Evolutionary conservation across 1,140 invertebrate species (phyloP), one percentile per base, ranked within the genome.

Genomic region (Leptinotarsa texana): DNA sequence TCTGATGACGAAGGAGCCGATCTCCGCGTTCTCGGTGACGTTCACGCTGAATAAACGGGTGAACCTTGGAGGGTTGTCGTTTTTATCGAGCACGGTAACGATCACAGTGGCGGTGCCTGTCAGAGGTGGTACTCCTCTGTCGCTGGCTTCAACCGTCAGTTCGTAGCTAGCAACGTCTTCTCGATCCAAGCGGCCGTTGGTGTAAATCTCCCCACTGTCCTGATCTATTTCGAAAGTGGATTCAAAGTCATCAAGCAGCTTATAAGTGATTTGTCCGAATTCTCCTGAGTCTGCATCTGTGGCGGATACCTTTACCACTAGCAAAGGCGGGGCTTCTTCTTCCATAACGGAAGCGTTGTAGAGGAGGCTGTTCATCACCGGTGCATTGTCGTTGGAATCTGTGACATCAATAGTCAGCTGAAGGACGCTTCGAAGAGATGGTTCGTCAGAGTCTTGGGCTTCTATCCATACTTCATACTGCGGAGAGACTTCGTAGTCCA

Each of bases 11-110:
- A 98, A 97, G 2, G 95, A 93, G 3, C 95, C 96, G 62, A 97
- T 90, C 77, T 95, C 93, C 0, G 95, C 91, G 86, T 99, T 98
- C 88, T 99, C 98, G 0, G 96, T 97, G 0, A 99, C 95, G 83
- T 97, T 97, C 0, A 96, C 94, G 81, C 93, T 96, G 84, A 97
- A 98, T 0, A 98, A 85, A 66, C 96, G 87, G 1, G 96, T 97
- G 83, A 99, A 99, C 75, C 93, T 89, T 1, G 97, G 96, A 13
- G 95, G 94, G 85, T 98, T 97, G 84, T 99, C 97, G 86, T 99
- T 98, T 85, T 96, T 96, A 83, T 98, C 96, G 18, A 93, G 83
- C 17, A 98, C 91, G 5, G 91, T 94, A 0, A 98, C 88, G 17
- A 95, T 82, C 1, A 98, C 93, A 42, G 93, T 96, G 0, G 96